These are phyloP conservation scores for Scaptomyza flava DNA, from an alignment of 2,888 invertebrate genomes.

Conservation along the genomic window DNA sequence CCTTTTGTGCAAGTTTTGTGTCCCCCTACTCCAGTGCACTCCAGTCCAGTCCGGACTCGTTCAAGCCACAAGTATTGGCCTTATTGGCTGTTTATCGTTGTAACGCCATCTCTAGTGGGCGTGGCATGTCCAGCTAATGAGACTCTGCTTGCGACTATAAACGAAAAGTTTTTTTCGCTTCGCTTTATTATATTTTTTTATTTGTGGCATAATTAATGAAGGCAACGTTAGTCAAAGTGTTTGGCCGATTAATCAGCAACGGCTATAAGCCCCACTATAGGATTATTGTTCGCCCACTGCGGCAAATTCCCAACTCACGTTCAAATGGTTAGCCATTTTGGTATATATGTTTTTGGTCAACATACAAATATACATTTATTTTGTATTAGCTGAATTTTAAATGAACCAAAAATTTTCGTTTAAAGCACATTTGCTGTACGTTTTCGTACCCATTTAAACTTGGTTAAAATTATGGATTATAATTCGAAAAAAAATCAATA, in stretches of 20 bases:
- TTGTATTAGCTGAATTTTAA: not conserved
- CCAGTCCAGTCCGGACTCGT: constrained; percentile 4
- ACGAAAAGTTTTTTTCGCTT: constrained; percentile 36
- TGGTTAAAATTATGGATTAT: not conserved
- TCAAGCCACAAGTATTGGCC: constrained; percentile 38
- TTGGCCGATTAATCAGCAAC: constrained; percentile 56
- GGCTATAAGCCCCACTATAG: constrained; percentile 6
- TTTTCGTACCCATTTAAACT: not conserved
- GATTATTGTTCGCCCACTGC: constrained; percentile 13
- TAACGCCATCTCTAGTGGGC: constrained; percentile 50
- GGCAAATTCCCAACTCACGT: constrained; percentile 5
- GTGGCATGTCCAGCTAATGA: constrained; percentile 68
- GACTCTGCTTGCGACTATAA: constrained; percentile 31
- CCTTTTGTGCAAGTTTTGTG: constrained; percentile 66
- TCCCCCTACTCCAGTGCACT: not conserved
- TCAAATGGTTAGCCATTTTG: constrained; percentile 12
- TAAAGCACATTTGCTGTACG: not conserved
- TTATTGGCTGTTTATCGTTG: constrained; percentile 64
- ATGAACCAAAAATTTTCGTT: not conserved
- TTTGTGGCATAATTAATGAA: constrained; percentile 59
- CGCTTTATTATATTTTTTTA: constrained; percentile 4
- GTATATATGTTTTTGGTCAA: not conserved
- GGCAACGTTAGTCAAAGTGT: constrained; percentile 48
- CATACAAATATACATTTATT: not conserved
- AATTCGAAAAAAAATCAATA: not conserved